phyloP scores from a whole-genome alignment of 2,797 vertebrate genomes.

The Channallabes apus region DNA sequence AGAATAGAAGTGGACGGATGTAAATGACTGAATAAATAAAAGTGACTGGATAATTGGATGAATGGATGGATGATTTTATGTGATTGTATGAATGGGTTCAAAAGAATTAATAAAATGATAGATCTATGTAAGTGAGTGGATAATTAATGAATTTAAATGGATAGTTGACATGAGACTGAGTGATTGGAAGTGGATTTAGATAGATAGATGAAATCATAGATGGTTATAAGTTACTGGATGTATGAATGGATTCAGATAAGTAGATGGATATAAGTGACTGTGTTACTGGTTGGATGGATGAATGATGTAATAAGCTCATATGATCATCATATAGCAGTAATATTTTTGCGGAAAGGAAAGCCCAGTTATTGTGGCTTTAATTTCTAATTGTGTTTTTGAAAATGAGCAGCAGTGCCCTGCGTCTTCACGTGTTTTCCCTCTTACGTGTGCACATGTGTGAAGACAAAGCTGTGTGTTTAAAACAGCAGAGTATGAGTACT shows the following conservation, averaged over 20 bases:
- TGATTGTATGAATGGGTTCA: neutral
- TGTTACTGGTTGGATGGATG: neutral
- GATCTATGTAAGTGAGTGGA: neutral
- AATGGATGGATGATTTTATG: neutral
- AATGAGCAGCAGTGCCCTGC: neutral
- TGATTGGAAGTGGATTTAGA: neutral
- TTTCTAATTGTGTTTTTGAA: neutral
- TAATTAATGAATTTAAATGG: neutral
- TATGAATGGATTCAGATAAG: neutral
- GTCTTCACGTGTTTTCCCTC: neutral
- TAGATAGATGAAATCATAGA: neutral
- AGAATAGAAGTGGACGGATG: neutral
- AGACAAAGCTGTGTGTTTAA: neutral
- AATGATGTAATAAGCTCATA: neutral
- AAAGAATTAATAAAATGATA: neutral
- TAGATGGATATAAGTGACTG: neutral
- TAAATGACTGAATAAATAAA: neutral
- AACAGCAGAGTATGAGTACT: neutral
- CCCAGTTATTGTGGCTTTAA: neutral
- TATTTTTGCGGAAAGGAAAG: neutral
- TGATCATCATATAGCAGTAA: neutral
- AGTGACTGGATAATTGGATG: neutral
- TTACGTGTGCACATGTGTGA: neutral
- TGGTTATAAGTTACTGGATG: neutral
- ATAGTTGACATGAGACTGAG: neutral